Conservation (phyloP, 1,140 invertebrate genomes). For the Drosophila kepulauana region DNA sequence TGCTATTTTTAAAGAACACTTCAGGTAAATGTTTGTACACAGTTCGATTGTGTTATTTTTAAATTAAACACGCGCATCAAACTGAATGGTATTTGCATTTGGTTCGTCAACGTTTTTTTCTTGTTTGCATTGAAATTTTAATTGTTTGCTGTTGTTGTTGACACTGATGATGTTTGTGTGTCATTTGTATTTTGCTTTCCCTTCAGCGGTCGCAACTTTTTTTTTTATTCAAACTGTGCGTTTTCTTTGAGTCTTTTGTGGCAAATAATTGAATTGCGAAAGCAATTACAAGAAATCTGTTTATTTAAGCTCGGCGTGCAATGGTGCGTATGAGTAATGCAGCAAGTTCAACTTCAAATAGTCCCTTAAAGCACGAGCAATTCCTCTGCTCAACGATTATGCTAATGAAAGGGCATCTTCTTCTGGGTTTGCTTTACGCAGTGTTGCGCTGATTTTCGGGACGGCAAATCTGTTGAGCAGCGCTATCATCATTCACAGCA, state of each 20-base stretch:
- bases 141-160: constrained; percentile 62
- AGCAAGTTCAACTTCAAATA: constrained; percentile 31
- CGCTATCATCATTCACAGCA: constrained; percentile 47
- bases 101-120: constrained; percentile 38
- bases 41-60: constrained; percentile 59
- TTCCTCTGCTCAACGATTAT: constrained; percentile 62
- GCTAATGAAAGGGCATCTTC: constrained; percentile 68
- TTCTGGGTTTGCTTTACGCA: constrained; percentile 43
- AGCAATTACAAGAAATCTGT: constrained; percentile 77
- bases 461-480: constrained; percentile 9
- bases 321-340: constrained; percentile 51
- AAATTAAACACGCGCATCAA: constrained; percentile 21
- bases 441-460: constrained; percentile 40
- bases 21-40: constrained; percentile 59
- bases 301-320: constrained; percentile 66
- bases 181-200: constrained; percentile 15
- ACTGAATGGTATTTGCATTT: constrained; percentile 29
- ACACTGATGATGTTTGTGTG: constrained; percentile 41
- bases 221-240: constrained; percentile 6
- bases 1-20: constrained; percentile 7
- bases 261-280: constrained; percentile 75
- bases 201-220: background rate
- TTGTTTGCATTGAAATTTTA: constrained; percentile 63
- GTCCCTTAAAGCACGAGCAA: constrained; percentile 41
- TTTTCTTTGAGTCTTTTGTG: constrained; percentile 35